These are phyloP conservation scores for Sebastes minor DNA, from an alignment of 2,797 vertebrate genomes.

Conservation along the genomic window DNA sequence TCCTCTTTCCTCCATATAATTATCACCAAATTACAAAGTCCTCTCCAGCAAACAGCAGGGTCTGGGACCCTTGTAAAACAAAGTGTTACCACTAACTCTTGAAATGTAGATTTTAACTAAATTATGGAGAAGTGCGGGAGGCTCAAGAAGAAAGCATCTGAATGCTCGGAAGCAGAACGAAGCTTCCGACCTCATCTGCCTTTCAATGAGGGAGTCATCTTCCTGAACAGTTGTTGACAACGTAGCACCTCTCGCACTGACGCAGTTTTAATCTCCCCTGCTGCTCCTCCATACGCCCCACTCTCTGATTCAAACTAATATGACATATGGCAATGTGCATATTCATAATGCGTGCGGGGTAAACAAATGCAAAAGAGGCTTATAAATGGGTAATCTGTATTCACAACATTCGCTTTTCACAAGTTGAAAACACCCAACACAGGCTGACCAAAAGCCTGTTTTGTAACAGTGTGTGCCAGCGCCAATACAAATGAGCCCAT, in stretches of 20 bases:
- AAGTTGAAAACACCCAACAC: conserved; percentile 17
- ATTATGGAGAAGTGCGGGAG: conserved; percentile 8
- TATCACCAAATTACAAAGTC: neutral
- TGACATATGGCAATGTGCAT: conserved; percentile 55
- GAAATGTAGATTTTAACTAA: conserved; percentile 27
- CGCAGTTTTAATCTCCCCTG: conserved; percentile 34
- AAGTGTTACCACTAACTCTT: neutral
- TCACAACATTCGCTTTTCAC: conserved; percentile 31
- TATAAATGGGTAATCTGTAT: conserved; percentile 45
- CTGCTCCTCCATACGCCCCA: conserved; percentile 42
- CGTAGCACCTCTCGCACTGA: conserved; percentile 25
- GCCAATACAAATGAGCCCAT: conserved; percentile 23
- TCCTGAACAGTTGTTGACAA: conserved; percentile 30
- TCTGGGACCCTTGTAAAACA: neutral
- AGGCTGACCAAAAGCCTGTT: conserved; percentile 35
- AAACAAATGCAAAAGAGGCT: conserved; percentile 38
- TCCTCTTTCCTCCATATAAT: neutral
- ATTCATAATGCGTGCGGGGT: conserved; percentile 23
- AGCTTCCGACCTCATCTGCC: conserved; percentile 29
- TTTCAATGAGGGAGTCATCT: conserved; percentile 24
- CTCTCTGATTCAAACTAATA: conserved; percentile 32
- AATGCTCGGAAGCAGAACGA: conserved; percentile 1
- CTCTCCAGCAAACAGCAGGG: neutral
- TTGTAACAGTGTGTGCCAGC: neutral
- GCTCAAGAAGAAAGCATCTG: conserved; percentile 1